phyloP scores from a whole-genome alignment of 2,113 vertebrate genomes.

The Brevimyrus niger region DNA sequence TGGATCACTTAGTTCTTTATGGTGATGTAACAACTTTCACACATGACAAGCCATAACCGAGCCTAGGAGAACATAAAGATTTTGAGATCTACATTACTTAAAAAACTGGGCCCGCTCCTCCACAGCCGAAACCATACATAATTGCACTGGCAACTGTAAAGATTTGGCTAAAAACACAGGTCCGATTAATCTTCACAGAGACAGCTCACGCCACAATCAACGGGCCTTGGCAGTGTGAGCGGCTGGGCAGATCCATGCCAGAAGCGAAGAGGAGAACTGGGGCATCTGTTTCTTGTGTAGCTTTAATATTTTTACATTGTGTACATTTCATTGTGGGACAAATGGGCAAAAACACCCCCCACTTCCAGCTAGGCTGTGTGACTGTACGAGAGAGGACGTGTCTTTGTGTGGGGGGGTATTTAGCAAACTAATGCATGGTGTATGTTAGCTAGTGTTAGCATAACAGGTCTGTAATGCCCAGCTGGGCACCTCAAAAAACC shows the following conservation, averaged over 20 bases:
- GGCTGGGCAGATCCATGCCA: background rate
- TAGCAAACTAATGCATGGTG: background rate
- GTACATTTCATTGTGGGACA: background rate
- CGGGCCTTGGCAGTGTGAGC: background rate
- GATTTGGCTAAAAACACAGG: background rate
- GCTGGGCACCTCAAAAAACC: background rate
- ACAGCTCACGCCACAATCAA: background rate
- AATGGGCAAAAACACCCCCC: background rate
- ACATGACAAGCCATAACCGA: background rate
- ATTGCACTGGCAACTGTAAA: background rate
- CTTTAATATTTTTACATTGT: background rate
- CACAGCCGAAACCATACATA: background rate
- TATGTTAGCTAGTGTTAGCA: background rate
- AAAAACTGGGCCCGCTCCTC: background rate
- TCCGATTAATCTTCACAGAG: constrained; percentile 7
- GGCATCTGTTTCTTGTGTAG: background rate
- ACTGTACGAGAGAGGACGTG: background rate
- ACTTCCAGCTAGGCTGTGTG: background rate
- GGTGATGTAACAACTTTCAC: background rate
- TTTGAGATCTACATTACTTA: background rate
- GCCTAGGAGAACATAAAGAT: background rate
- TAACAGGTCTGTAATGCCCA: background rate
- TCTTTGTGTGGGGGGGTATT: background rate
- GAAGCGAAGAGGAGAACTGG: background rate
- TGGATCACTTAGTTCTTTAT: background rate